Percentiles rank a stretch among this genome's conserved stretches.
phyloP scores from a whole-genome alignment of 2,888 invertebrate genomes.

The Tribolium freemani region DNA sequence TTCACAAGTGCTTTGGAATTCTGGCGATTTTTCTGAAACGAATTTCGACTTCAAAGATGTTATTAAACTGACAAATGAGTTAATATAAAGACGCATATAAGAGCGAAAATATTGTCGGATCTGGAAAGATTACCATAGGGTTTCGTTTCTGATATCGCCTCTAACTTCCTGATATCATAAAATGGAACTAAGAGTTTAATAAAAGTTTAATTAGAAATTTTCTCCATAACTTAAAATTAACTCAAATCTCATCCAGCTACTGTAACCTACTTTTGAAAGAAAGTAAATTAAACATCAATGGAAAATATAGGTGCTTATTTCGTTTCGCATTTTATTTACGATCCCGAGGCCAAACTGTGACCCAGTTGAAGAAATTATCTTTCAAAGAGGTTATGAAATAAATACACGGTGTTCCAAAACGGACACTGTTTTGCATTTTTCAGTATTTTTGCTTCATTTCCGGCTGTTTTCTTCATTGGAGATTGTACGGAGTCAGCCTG shows the following conservation, averaged over 20 bases:
- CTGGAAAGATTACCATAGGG: constrained; percentile 59
- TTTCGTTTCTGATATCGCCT: constrained; percentile 59
- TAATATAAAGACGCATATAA: constrained; percentile 56
- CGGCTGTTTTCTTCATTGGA: too few species aligned
- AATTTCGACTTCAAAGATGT: constrained; percentile 45
- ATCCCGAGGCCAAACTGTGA: too few species aligned
- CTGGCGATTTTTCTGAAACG: constrained; percentile 30
- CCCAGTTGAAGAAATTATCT: too few species aligned
- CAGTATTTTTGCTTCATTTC: too few species aligned
- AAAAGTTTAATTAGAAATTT: constrained; percentile 67
- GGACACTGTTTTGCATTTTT: too few species aligned
- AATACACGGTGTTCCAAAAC: too few species aligned
- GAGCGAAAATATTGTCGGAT: constrained; percentile 57
- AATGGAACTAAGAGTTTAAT: constrained; percentile 63
- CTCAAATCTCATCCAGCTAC: constrained; percentile 43
- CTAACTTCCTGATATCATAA: constrained; percentile 60
- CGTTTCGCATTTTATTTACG: too few species aligned
- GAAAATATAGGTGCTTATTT: too few species aligned
- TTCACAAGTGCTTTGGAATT: too few species aligned
- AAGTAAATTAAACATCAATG: constrained; percentile 44
- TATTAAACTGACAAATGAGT: constrained; percentile 60
- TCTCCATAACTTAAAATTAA: constrained; percentile 60
- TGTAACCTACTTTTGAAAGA: constrained; percentile 49
- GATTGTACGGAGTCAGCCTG: too few species aligned
- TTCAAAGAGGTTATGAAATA: too few species aligned